Evolutionary conservation across 2,113 vertebrate genomes (phyloP), one percentile per base, ranked within the genome.

Genomic region (Odobenus rosmarus): DNA sequence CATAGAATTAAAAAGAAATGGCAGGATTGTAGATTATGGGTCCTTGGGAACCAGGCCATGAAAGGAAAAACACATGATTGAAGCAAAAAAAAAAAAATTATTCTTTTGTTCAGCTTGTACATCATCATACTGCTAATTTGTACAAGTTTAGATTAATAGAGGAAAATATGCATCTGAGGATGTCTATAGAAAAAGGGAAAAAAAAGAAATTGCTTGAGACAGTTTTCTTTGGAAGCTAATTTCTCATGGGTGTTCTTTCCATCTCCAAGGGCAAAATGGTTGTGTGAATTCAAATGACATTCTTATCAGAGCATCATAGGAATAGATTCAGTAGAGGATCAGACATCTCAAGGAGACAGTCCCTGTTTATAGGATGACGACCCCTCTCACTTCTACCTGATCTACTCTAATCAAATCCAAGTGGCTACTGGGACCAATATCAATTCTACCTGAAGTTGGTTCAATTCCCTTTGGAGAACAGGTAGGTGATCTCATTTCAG

Each of bases 221-320:
- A 82, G 57, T 84, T 96, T 96, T 88, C 88, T 97, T 94, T 95
- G 93, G 81, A 98, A 97, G 46, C 61, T 97, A 88, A 97, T 97
- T 97, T 97, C 93, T 98, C 79, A 81, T 51, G 64, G 42, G 82
- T 83, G 26, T 57, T 95, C 64, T 88, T 96, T 72, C 90, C n/a
- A 86, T 93, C 93, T 95, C 74, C 62, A 98, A 94, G 96, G 94
- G 69, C 82, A 95, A 95, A 92, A 92, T 91, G n/a, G 33, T 80
- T 91, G 59, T 93, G 86, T 76, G 94, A 97, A 97, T 98, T 98
- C 97, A 98, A 97, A 98, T 96, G 88, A 59, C 77, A 93, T 97
- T 96, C 93, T 97, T 97, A 96, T 97, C 77, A 86, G 59, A 93
- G 59, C 85, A 96, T 98, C 82, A 64, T 59, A 97, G 55, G 90